Evolutionary conservation across 2,888 invertebrate genomes (phyloP), one percentile per base, ranked within the genome.

Genomic region (Diaphora mendica): DNA sequence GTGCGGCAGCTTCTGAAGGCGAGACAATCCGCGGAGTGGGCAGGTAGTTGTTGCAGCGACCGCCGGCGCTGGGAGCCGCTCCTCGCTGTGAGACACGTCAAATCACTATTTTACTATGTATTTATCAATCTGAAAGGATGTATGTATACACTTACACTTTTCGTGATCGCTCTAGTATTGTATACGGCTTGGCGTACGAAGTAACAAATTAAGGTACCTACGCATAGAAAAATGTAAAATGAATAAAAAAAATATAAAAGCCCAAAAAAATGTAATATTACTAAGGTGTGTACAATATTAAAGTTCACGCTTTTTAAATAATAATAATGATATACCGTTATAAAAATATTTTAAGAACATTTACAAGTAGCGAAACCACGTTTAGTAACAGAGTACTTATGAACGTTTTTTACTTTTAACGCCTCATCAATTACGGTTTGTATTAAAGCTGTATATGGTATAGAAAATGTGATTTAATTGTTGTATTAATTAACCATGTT

Each of bases 281-380:
- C 93, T 92, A 92, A 93, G 94, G 88, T 91, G 93, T 94, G 93
- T 94, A 95, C 95, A 94, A 94, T 94, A 94, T 94, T 94, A 92
- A 91, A 93, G 93, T 91, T 88, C 89, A 89, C 89, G 92, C 90
- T 90, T 92, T 91, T 91, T 83, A 86, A 90, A 89, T 88, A 90
- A 86, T 84, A 90, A 86, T 84, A 84, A 82, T 69, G 66, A 85
- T 86, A 83, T 84, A 86, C 87, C 87, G 87, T 86, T 88, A 87
- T 88, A 89, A 88, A 88, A 91, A 94, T 95, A 94, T 95, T 95
- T 94, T 95, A 95, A 93, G 93, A 95, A 92, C 86, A 89, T 94
- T 94, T 95, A 94, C 94, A 93, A 91, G 90, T 94, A 93, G 91
- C 85, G 81, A 82, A 90, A 90, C 92, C 91, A 90, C 73, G 87